Percentiles rank a stretch among this genome's conserved stretches.
phyloP scores from a whole-genome alignment of 2,113 vertebrate genomes.

The Xenus cinereus region DNA sequence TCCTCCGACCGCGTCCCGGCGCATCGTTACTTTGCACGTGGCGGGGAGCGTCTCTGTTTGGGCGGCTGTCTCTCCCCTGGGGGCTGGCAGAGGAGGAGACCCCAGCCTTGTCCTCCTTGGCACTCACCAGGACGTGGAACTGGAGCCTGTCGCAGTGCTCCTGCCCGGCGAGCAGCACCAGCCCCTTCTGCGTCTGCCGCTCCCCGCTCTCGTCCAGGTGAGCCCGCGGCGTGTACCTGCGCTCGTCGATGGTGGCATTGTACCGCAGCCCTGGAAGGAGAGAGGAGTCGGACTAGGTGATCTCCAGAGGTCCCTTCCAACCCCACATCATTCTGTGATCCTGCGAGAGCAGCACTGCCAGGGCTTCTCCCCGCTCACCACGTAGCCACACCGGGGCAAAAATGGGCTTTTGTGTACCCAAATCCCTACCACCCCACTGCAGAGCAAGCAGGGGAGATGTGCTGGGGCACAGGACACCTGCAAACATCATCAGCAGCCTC shows the following conservation, averaged over 20 bases:
- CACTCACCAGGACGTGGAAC: constrained; percentile 93
- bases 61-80: accelerated
- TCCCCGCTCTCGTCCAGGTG: constrained; percentile 82
- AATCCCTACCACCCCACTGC: accelerated
- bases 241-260: constrained; percentile 85
- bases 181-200: constrained; percentile 68
- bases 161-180: constrained; percentile 70
- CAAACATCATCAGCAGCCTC: too few species aligned
- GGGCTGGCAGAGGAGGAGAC: neutral
- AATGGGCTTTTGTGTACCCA: neutral
- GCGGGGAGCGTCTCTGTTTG: neutral
- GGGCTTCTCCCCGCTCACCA: accelerated
- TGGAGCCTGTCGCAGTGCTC: constrained; percentile 82
- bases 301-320: too few species aligned
- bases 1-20: accelerated
- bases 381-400: accelerated
- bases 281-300: too few species aligned
- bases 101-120: accelerated
- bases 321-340: too few species aligned
- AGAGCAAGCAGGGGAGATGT: too few species aligned
- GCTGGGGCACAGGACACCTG: too few species aligned
- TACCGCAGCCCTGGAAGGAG: constrained; percentile 80
- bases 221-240: constrained; percentile 77
- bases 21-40: accelerated
- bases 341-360: neutral